A percentile compares a stretch with the other conserved stretches of the same genome.
phyloP scores from a whole-genome alignment of 2,113 vertebrate genomes.

The Gavialis gangeticus region DNA sequence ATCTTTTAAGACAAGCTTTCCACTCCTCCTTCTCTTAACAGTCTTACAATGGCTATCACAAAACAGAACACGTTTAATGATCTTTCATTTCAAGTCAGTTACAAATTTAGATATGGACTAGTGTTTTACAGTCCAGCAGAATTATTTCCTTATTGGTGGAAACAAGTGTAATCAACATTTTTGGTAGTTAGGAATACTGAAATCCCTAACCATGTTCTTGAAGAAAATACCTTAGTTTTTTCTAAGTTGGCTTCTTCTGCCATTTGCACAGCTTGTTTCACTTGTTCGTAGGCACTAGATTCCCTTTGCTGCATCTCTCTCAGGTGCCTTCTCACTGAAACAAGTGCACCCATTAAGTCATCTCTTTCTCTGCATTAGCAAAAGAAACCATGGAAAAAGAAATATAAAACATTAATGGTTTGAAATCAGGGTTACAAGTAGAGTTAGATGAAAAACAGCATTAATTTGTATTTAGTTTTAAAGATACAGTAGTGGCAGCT shows the following conservation, averaged over 20 bases:
- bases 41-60: too few relatives aligned
- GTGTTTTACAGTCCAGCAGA: fast-evolving
- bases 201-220: not conserved
- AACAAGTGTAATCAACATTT: not conserved
- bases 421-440: not conserved
- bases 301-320: constrained; percentile 87
- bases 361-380: constrained; percentile 87
- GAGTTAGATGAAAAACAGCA: not conserved
- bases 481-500: not conserved
- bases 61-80: not conserved
- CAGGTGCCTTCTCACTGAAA: constrained; percentile 79
- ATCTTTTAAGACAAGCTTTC: not conserved
- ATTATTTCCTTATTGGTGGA: not conserved
- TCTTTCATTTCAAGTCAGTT: not conserved
- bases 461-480: not conserved
- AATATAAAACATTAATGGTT: not conserved
- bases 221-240: constrained; percentile 83
- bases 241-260: constrained; percentile 91
- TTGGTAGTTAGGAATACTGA: not conserved
- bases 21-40: not conserved
- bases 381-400: not conserved
- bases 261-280: constrained; percentile 90
- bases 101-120: not conserved
- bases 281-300: constrained; percentile 87
- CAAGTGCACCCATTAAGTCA: constrained; percentile 87